phyloP scores from a whole-genome alignment of 1,140 invertebrate genomes.

The Drosophila santomea region DNA sequence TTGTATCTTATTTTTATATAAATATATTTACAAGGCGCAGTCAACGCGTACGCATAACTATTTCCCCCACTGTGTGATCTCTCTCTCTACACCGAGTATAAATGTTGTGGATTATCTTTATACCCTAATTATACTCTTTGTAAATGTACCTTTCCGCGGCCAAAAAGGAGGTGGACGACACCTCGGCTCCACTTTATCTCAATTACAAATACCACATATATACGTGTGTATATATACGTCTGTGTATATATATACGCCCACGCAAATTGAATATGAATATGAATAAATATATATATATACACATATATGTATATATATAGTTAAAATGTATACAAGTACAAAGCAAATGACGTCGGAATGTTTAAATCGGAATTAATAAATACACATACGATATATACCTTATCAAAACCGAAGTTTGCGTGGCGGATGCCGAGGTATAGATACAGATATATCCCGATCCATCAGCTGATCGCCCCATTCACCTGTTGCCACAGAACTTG shows the following conservation, averaged over 20 bases:
- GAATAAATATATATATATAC: constrained; percentile 11
- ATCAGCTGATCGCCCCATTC: constrained; percentile 24
- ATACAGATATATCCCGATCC: constrained; percentile 5
- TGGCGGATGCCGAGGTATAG: neutral
- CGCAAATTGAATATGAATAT: constrained; percentile 16
- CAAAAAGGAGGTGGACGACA: constrained; percentile 1
- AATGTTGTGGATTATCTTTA: constrained; percentile 58
- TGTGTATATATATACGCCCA: constrained; percentile 8
- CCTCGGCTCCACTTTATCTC: constrained; percentile 25
- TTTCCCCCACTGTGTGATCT: constrained; percentile 50
- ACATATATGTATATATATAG: constrained; percentile 16
- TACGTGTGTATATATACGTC: neutral
- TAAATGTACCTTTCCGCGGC: constrained; percentile 50
- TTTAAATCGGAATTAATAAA: constrained; percentile 42
- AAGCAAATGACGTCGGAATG: constrained; percentile 23
- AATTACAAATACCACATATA: constrained; percentile 18
- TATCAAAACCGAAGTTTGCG: neutral
- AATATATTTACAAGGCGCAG: constrained; percentile 23
- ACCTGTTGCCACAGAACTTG: neutral
- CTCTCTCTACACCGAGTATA: constrained; percentile 59
- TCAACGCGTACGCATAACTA: constrained; percentile 9
- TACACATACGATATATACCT: constrained; percentile 35
- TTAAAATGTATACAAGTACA: constrained; percentile 54
- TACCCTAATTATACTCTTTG: constrained; percentile 41
- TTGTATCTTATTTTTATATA: constrained; percentile 45